Evolutionary conservation across 2,797 vertebrate species (phyloP).

Genomic region (Acridotheres tristis): DNA sequence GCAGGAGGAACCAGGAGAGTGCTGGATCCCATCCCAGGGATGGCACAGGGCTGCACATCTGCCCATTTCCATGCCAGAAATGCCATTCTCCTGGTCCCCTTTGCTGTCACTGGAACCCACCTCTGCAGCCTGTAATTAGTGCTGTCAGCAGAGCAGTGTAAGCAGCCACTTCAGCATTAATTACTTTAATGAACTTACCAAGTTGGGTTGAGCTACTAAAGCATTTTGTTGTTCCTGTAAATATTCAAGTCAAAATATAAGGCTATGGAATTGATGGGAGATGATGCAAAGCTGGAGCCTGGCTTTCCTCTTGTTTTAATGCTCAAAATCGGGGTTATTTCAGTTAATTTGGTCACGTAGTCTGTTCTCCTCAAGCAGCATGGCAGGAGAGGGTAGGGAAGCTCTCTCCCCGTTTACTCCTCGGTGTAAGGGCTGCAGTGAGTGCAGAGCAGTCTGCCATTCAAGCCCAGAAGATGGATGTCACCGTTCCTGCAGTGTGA

Average conservation of each 20-base stretch:
- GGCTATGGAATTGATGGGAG: background rate
- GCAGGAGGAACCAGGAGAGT: background rate
- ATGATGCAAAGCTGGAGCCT: background rate
- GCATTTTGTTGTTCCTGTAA: slow-evolving; percentile 58
- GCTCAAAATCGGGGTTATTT: background rate
- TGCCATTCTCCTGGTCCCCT: background rate
- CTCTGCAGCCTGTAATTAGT: background rate
- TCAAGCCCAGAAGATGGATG: background rate
- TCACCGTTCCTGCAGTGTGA: background rate
- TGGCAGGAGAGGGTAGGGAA: background rate
- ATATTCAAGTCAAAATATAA: slow-evolving; percentile 24
- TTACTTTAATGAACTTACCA: slow-evolving; percentile 60
- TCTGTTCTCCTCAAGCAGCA: background rate
- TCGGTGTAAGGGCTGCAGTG: background rate
- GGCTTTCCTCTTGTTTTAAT: background rate
- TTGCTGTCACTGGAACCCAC: background rate
- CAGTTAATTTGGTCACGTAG: background rate
- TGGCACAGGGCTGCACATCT: background rate
- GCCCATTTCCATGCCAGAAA: background rate
- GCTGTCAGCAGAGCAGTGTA: slow-evolving; percentile 8
- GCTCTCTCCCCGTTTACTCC: background rate
- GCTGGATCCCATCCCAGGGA: background rate
- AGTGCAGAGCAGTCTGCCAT: background rate
- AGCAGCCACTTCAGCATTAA: slow-evolving; percentile 44
- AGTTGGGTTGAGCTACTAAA: slow-evolving; percentile 38